phyloP scores from a whole-genome alignment of 1,140 invertebrate species.

The Zaprionus africanus region DNA sequence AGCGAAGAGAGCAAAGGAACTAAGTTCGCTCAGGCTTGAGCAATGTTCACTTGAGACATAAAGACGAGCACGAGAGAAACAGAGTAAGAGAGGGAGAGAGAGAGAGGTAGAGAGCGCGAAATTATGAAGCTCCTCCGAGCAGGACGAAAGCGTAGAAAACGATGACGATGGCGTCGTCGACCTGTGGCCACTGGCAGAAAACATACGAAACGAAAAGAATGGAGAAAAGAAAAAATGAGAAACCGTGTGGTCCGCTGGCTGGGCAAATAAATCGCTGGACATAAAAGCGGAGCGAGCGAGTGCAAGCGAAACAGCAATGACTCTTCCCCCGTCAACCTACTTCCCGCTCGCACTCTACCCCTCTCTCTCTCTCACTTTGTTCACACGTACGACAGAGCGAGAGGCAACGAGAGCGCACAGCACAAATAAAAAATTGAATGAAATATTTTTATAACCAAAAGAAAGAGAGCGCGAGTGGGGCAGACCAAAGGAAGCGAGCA shows the following conservation, averaged over 20 bases:
- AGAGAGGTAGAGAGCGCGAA: conserved; percentile 38
- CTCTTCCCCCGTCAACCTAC: background rate
- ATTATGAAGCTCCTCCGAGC: conserved; percentile 69
- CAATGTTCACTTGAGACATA: conserved; percentile 43
- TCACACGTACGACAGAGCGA: conserved; percentile 34
- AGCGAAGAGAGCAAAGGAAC: conserved; percentile 34
- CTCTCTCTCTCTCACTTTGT: background rate
- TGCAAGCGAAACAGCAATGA: conserved; percentile 51
- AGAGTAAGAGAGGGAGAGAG: conserved; percentile 11
- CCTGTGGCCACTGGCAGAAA: conserved; percentile 58
- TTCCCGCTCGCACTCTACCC: background rate
- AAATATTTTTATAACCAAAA: conserved; percentile 80
- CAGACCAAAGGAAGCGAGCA: conserved; percentile 10
- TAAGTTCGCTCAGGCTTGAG: conserved; percentile 50
- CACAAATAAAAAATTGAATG: conserved; percentile 79
- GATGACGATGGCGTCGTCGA: conserved; percentile 57
- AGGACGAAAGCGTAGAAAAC: conserved; percentile 26
- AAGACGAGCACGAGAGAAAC: conserved; percentile 6
- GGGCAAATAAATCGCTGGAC: conserved; percentile 77
- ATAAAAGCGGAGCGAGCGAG: conserved; percentile 52
- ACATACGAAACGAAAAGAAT: conserved; percentile 42
- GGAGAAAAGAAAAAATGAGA: conserved; percentile 65
- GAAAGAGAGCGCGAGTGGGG: conserved; percentile 20
- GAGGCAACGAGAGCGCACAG: conserved; percentile 43
- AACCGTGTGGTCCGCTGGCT: conserved; percentile 68